These are phyloP conservation scores for Leucoraja erinaceus DNA, from an alignment of 2,113 vertebrate genomes.

Conservation along the genomic window DNA sequence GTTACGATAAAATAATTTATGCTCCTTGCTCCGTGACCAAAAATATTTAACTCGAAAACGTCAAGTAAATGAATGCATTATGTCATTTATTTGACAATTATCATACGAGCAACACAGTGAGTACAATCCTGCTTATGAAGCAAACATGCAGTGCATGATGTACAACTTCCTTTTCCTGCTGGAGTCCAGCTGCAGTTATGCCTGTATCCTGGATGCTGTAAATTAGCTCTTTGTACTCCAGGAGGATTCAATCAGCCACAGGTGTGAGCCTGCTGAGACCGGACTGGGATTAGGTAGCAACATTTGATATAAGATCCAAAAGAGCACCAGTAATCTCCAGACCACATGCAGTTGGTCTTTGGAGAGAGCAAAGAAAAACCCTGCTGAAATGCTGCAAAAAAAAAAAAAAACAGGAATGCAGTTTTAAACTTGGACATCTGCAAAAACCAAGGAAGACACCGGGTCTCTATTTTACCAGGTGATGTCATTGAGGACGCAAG, in stretches of 20 bases:
- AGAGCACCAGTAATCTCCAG: constrained; percentile 64
- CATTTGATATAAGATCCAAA: constrained; percentile 77
- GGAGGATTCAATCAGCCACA: constrained; percentile 92
- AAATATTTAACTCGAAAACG: constrained; percentile 62
- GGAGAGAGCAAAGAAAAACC: constrained; percentile 71
- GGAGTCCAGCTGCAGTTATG: constrained; percentile 80
- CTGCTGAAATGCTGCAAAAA: constrained; percentile 86
- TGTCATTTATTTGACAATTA: constrained; percentile 72
- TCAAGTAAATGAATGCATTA: constrained; percentile 66
- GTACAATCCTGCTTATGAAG: constrained; percentile 81
- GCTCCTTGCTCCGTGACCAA: constrained; percentile 64
- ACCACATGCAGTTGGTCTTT: constrained; percentile 68
- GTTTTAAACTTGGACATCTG: constrained; percentile 88
- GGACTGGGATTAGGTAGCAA: constrained; percentile 79
- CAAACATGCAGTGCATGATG: constrained; percentile 75
- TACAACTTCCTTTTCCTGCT: constrained; percentile 98
- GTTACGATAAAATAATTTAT: constrained; percentile 53
- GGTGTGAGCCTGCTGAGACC: constrained; percentile 75
- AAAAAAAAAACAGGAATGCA: constrained; percentile 74
- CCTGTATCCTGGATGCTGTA: constrained; percentile 75
- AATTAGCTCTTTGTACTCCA: constrained; percentile 93
- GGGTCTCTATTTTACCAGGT: constrained; percentile 84
- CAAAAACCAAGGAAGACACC: constrained; percentile 73
- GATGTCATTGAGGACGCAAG: constrained; percentile 81
- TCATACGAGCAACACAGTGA: constrained; percentile 62